phyloP scores from a whole-genome alignment of 2,888 invertebrate genomes.

The Torymus aiolomorphi region DNA sequence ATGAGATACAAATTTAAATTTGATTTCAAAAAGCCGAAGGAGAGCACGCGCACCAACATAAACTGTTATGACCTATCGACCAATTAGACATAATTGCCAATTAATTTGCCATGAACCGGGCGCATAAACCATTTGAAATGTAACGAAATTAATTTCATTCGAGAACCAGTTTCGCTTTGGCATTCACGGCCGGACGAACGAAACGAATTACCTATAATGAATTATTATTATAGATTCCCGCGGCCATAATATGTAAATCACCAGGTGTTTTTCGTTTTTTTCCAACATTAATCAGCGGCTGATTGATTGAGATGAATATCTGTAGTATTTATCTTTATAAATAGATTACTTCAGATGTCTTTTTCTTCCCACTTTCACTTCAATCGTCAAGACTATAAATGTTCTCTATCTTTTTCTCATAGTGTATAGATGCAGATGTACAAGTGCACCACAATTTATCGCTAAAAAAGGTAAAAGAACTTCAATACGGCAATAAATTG shows the following conservation, averaged over 20 bases:
- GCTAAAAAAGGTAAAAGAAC: no score
- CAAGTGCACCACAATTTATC: no score
- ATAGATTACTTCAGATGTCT: no score
- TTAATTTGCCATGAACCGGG: constrained; percentile 35
- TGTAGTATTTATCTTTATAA: no score
- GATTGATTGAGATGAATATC: constrained; percentile 8
- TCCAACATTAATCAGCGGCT: not conserved
- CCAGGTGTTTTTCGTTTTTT: not conserved
- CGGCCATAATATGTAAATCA: not conserved
- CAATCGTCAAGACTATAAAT: no score
- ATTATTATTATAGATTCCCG: constrained; percentile 9
- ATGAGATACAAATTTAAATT: not conserved
- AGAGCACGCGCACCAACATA: not conserved
- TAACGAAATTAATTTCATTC: constrained; percentile 50
- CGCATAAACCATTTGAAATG: constrained; percentile 34
- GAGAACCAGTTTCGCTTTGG: constrained; percentile 26
- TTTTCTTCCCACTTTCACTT: no score
- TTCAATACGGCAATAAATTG: no score
- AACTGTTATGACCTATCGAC: constrained; percentile 14
- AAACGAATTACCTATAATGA: constrained; percentile 40
- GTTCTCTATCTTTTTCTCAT: no score
- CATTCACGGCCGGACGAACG: not conserved
- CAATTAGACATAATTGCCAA: constrained; percentile 53
- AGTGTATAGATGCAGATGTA: no score
- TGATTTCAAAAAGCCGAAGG: constrained; percentile 16